These are phyloP conservation scores for Acleris laterana DNA, from an alignment of 2,888 invertebrate species.

Conservation along the genomic window DNA sequence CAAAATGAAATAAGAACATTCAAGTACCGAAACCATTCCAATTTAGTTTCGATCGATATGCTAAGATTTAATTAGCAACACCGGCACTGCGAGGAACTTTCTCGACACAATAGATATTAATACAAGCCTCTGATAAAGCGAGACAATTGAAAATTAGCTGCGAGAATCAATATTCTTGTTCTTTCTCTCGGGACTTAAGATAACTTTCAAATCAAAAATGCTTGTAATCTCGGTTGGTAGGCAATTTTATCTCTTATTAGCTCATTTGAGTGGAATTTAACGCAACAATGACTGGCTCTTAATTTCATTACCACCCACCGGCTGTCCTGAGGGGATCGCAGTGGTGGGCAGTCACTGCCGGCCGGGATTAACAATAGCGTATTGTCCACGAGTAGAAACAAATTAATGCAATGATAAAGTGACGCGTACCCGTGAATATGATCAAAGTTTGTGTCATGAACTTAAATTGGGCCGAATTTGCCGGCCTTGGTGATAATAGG, in stretches of 20 bases:
- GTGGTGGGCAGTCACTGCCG: conserved; percentile 42
- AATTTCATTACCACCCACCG: conserved; percentile 80
- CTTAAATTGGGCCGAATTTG: conserved; percentile 7
- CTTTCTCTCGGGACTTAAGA: conserved; percentile 35
- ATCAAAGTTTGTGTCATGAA: conserved; percentile 41
- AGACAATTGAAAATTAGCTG: conserved; percentile 38
- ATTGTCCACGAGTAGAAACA: conserved; percentile 70
- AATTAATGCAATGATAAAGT: conserved; percentile 71
- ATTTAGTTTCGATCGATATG: conserved; percentile 7
- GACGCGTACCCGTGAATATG: conserved; percentile 50
- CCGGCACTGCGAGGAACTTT: not conserved
- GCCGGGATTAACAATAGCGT: conserved; percentile 55
- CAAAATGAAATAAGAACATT: not conserved
- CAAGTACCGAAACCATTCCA: not conserved
- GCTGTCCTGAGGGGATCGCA: conserved; percentile 38
- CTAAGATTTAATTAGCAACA: conserved; percentile 9
- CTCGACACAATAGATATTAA: conserved; percentile 16
- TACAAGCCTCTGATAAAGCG: conserved; percentile 19
- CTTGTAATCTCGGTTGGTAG: conserved; percentile 42
- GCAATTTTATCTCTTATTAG: conserved; percentile 58
- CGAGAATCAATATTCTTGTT: conserved; percentile 40
- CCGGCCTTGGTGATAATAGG: conserved; percentile 2
- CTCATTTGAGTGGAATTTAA: conserved; percentile 73
- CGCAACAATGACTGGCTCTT: conserved; percentile 75
- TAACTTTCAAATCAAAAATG: conserved; percentile 52